Evolutionary conservation across 2,113 vertebrate species (phyloP).

Genomic region (Myrmophylax atrothorax): DNA sequence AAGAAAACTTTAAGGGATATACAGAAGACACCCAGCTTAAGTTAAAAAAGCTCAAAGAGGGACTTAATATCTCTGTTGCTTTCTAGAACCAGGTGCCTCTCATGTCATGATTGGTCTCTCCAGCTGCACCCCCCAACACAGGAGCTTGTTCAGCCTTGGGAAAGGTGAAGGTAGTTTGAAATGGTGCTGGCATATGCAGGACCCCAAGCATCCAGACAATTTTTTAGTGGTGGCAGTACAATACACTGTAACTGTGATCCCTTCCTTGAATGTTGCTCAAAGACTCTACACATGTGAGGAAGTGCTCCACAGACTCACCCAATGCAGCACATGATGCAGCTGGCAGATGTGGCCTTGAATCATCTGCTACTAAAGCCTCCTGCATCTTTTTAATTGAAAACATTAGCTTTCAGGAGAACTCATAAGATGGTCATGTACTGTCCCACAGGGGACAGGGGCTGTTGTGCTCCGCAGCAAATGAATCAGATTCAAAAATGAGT

Average conservation of each 20-base stretch:
- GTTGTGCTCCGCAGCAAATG: background rate
- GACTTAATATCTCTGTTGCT: background rate
- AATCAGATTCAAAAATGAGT: background rate
- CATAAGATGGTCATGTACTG: background rate
- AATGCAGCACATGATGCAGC: background rate
- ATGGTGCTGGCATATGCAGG: background rate
- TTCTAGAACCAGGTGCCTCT: background rate
- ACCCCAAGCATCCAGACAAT: background rate
- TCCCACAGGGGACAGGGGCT: background rate
- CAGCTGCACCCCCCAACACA: background rate
- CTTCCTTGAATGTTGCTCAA: background rate
- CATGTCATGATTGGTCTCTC: background rate
- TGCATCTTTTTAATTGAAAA: constrained; percentile 16
- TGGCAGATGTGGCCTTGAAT: constrained; percentile 15
- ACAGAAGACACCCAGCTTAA: background rate
- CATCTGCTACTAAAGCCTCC: background rate
- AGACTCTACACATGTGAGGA: background rate
- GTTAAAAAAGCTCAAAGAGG: background rate
- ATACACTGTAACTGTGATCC: background rate
- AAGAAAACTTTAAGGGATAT: background rate
- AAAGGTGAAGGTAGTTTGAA: background rate
- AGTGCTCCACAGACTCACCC: background rate
- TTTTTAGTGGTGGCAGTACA: background rate
- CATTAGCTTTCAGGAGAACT: background rate
- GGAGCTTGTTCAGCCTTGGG: background rate